These are phyloP conservation scores for Zaprionus nigranus DNA, from an alignment of 1,140 invertebrate species.

Conservation along the genomic window DNA sequence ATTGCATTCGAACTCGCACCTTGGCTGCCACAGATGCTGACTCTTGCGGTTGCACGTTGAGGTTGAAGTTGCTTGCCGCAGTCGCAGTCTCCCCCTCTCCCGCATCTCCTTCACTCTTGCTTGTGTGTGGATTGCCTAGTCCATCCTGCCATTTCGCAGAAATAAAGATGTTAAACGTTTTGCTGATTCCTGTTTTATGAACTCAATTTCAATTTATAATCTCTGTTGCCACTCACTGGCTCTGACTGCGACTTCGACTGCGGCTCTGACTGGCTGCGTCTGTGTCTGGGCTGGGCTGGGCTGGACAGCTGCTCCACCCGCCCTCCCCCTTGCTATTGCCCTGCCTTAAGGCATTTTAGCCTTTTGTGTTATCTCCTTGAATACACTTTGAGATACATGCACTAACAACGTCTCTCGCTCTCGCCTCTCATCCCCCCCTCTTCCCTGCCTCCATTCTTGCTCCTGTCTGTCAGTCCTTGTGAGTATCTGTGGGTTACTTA, in stretches of 20 bases:
- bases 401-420: slow-evolving; percentile 44
- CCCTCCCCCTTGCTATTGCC: slow-evolving; percentile 7
- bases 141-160: slow-evolving; percentile 69
- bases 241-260: slow-evolving; percentile 9
- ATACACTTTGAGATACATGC: slow-evolving; percentile 67
- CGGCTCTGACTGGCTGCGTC: not conserved
- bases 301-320: slow-evolving; percentile 3
- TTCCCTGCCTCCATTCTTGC: not conserved
- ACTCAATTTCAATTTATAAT: slow-evolving; percentile 84
- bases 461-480: slow-evolving; percentile 52
- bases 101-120: not conserved
- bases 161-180: slow-evolving; percentile 84
- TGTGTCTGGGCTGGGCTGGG: slow-evolving; percentile 21
- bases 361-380: slow-evolving; percentile 73
- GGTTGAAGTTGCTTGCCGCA: slow-evolving; percentile 24
- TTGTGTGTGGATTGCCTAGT: slow-evolving; percentile 24
- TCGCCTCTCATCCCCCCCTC: not conserved
- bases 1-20: slow-evolving; percentile 81
- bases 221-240: slow-evolving; percentile 78
- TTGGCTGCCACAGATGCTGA: slow-evolving; percentile 43
- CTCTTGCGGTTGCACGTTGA: slow-evolving; percentile 24
- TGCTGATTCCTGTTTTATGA: slow-evolving; percentile 84
- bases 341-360: slow-evolving; percentile 67
- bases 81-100: not conserved
- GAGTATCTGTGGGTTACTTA: slow-evolving; percentile 76